Percentiles rank a stretch among this genome's conserved stretches.
phyloP scores from a whole-genome alignment of 1,140 invertebrate genomes.

The Papilio polyxenes region DNA sequence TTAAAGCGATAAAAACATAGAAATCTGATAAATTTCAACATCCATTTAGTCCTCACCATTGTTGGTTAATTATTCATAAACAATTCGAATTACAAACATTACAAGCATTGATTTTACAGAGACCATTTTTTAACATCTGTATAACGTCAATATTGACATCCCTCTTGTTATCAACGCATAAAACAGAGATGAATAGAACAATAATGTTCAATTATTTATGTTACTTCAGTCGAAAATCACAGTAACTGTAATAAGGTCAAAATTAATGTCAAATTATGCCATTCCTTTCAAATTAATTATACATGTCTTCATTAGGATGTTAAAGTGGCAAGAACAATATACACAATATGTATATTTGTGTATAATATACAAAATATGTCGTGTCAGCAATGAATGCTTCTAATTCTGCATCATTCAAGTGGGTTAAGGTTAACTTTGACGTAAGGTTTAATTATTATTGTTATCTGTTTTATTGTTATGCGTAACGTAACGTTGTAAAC shows the following conservation, averaged over 20 bases:
- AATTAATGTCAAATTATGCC: no score
- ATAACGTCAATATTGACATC: no score
- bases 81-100: background rate
- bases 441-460: slow-evolving; percentile 20
- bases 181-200: no score
- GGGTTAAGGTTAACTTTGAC: slow-evolving; percentile 31
- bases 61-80: slow-evolving; percentile 7
- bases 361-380: slow-evolving; percentile 1
- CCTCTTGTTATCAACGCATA: no score
- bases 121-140: no score
- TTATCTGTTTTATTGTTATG: slow-evolving; percentile 22
- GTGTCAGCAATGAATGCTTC: background rate
- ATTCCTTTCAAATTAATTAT: no score
- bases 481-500: slow-evolving; percentile 6
- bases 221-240: no score
- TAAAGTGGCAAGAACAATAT: background rate
- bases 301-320: no score
- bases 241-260: no score
- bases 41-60: background rate
- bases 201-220: no score
- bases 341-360: no score
- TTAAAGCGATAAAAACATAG: background rate
- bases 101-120: no score
- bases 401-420: slow-evolving; percentile 11
- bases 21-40: background rate